Percentiles rank a stretch among this genome's conserved stretches.
phyloP scores from a whole-genome alignment of 2,888 invertebrate genomes.

The Himalopsyche japonica region DNA sequence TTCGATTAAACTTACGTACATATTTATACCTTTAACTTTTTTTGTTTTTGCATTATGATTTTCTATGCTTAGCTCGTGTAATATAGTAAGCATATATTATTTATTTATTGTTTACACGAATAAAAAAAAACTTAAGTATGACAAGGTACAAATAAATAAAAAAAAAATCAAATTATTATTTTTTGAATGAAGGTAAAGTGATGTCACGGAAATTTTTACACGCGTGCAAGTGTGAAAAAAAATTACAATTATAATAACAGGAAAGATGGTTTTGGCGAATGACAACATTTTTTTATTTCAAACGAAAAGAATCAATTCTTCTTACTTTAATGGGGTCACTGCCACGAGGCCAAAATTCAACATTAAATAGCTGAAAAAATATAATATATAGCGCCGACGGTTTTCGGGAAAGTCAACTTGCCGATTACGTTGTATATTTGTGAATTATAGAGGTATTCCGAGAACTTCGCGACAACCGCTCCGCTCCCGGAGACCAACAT shows the following conservation, averaged over 20 bases:
- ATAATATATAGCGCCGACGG: not conserved
- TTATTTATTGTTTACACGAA: too few species aligned
- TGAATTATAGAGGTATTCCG: not conserved
- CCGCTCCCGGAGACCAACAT: not conserved
- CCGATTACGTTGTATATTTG: not conserved
- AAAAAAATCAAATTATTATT: too few species aligned
- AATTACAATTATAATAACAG: not conserved
- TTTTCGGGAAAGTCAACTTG: not conserved
- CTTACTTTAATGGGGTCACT: not conserved
- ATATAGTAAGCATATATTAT: too few species aligned
- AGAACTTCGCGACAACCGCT: not conserved
- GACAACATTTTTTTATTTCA: not conserved
- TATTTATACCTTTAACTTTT: too few species aligned
- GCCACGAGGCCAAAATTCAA: not conserved
- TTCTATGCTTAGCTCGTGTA: too few species aligned
- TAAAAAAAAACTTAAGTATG: too few species aligned
- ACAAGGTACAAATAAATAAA: too few species aligned
- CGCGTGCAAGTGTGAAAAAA: not conserved
- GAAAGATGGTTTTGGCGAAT: not conserved
- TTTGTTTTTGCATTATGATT: too few species aligned
- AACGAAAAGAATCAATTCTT: not conserved
- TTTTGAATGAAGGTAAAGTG: not conserved
- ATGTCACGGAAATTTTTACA: not conserved
- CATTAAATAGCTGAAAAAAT: not conserved
- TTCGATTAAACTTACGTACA: too few species aligned